These are phyloP conservation scores for Caenorhabditis sp. DNA, from an alignment of 2,888 invertebrate species.

Conservation along the genomic window DNA sequence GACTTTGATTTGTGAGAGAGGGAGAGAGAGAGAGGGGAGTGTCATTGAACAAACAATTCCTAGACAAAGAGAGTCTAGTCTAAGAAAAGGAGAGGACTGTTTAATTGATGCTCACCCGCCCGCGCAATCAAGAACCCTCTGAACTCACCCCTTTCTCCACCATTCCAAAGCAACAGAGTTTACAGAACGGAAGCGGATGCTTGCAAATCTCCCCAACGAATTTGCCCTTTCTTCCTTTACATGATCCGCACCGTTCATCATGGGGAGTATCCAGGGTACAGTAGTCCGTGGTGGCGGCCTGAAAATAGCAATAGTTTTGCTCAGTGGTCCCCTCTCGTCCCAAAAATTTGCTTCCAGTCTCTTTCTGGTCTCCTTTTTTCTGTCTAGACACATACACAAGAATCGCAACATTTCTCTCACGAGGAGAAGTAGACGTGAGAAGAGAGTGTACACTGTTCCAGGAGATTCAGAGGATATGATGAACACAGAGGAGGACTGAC, in stretches of 20 bases:
- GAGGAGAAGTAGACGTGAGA: background rate
- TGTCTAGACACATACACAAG: constrained; percentile 10
- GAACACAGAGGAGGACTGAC: constrained; percentile 15
- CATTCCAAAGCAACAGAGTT: constrained; percentile 13
- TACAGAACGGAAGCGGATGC: background rate
- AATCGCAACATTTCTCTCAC: constrained; percentile 12
- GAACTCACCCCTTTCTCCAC: constrained; percentile 32
- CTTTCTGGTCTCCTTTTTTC: constrained; percentile 3
- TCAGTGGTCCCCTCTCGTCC: background rate
- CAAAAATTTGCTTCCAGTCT: too few species aligned
- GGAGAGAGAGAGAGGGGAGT: constrained; percentile 20
- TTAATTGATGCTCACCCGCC: background rate
- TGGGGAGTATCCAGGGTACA: background rate
- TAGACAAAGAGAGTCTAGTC: constrained; percentile 45
- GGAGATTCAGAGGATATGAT: constrained; percentile 24
- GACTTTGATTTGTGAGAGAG: constrained; percentile 32
- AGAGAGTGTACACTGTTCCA: constrained; percentile 25
- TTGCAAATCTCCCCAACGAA: background rate
- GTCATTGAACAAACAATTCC: constrained; percentile 24
- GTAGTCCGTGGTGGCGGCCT: background rate
- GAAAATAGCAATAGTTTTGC: background rate
- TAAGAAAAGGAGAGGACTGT: constrained; percentile 2
- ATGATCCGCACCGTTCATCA: background rate
- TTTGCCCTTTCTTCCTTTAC: constrained; percentile 3
- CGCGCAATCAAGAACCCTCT: background rate